A percentile compares a stretch with the other conserved stretches of the same genome.
Evolutionary conservation across 1,140 invertebrate species (phyloP).

Genomic region (Acromyrmex echinatior): DNA sequence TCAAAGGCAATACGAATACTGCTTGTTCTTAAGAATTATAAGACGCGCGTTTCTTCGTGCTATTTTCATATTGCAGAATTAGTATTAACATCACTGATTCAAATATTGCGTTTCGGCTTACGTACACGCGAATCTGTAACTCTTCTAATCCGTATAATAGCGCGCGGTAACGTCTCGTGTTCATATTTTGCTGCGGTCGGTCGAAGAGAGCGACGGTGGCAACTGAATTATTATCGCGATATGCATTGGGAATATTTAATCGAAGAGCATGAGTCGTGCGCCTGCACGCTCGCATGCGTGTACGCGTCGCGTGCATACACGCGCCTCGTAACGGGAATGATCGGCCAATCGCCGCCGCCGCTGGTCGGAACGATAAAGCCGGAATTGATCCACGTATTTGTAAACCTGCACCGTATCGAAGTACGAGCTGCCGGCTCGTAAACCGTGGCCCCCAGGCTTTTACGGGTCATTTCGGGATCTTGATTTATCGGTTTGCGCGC

Average conservation of each 20-base stretch:
- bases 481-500: constrained; percentile 67
- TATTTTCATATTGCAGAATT: background rate
- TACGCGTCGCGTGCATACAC: constrained; percentile 24
- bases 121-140: background rate
- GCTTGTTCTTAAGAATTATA: background rate
- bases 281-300: background rate
- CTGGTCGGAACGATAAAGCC: constrained; percentile 68
- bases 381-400: constrained; percentile 78
- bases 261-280: constrained; percentile 19
- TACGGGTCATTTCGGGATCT: constrained; percentile 72
- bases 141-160: constrained; percentile 63
- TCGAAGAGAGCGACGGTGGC: constrained; percentile 65
- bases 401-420: constrained; percentile 68
- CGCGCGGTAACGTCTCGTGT: constrained; percentile 52
- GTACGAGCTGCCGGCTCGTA: constrained; percentile 51
- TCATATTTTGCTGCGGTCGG: constrained; percentile 58
- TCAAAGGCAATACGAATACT: background rate
- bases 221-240: constrained; percentile 72
- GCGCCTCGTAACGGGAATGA: constrained; percentile 5
- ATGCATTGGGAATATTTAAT: constrained; percentile 65
- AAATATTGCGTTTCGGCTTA: background rate
- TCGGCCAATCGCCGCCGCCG: constrained; percentile 61
- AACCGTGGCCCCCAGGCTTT: constrained; percentile 61
- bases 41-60: background rate
- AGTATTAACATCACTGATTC: background rate